phyloP scores from a whole-genome alignment of 2,113 vertebrate species.

The Rhinichthys klamathensis region DNA sequence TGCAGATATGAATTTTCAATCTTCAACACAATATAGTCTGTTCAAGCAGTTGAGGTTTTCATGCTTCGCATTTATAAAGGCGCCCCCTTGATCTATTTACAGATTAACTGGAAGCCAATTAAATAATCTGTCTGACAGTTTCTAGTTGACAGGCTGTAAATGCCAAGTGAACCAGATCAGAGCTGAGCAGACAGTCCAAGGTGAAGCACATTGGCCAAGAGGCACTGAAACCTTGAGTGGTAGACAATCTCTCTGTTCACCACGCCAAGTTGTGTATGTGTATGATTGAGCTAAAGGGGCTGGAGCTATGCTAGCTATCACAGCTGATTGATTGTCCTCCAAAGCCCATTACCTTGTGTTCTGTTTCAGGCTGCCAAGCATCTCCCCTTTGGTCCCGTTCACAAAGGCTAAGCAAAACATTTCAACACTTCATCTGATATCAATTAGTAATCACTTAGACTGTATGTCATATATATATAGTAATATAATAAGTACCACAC shows the following conservation, averaged over 20 bases:
- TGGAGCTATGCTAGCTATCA: constrained; percentile 56
- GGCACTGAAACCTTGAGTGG: constrained; percentile 56
- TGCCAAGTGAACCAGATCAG: constrained; percentile 61
- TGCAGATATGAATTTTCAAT: neutral
- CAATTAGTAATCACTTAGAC: constrained; percentile 26
- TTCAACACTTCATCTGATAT: constrained; percentile 14
- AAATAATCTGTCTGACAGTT: constrained; percentile 26
- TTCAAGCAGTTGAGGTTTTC: constrained; percentile 5
- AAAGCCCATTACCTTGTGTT: constrained; percentile 69
- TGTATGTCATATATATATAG: neutral
- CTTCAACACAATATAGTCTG: neutral
- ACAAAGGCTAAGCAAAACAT: constrained; percentile 21
- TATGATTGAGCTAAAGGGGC: constrained; percentile 55
- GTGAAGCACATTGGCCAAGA: constrained; percentile 62
- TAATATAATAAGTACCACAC: neutral
- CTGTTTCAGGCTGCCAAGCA: constrained; percentile 68
- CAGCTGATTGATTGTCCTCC: constrained; percentile 61
- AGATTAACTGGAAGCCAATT: constrained; percentile 40
- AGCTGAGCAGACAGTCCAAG: constrained; percentile 55
- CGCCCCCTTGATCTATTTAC: constrained; percentile 12
- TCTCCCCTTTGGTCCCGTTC: constrained; percentile 55
- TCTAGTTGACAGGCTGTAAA: constrained; percentile 35
- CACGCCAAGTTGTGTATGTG: constrained; percentile 55
- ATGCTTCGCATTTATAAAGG: constrained; percentile 2
- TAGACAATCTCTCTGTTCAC: constrained; percentile 63